Conservation (phyloP, 2,888 invertebrate species). For the Acronicta aceris region DNA sequence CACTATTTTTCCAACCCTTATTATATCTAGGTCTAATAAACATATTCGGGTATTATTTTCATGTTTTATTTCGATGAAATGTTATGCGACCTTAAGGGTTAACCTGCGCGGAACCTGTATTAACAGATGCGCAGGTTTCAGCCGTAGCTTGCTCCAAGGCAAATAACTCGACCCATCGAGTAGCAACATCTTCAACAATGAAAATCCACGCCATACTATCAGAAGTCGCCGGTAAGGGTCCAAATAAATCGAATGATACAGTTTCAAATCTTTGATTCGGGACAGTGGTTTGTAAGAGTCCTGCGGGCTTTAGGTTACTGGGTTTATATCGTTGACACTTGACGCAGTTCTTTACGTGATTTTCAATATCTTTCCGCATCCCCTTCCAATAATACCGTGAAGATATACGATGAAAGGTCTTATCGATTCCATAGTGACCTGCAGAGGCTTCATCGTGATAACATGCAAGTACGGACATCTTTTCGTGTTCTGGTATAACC, state of each 20-base stretch:
- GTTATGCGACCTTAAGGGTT: neutral
- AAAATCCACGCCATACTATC: constrained; percentile 42
- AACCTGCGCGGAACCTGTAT: too few species aligned
- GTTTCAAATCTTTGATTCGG: constrained; percentile 57
- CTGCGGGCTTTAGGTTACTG: constrained; percentile 62
- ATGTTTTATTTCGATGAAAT: too few species aligned
- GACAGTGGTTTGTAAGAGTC: constrained; percentile 58
- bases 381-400: constrained; percentile 55
- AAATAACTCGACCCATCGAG: constrained; percentile 39
- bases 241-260: constrained; percentile 63
- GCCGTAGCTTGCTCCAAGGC: constrained; percentile 3
- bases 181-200: constrained; percentile 44
- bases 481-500: constrained; percentile 24
- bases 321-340: constrained; percentile 65
- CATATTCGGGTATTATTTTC: too few species aligned
- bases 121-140: constrained; percentile 53
- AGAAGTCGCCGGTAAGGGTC: constrained; percentile 39
- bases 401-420: constrained; percentile 42
- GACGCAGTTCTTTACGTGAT: constrained; percentile 52
- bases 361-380: constrained; percentile 53
- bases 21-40: too few species aligned
- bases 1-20: too few species aligned
- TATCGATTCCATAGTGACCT: constrained; percentile 25
- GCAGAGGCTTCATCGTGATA: constrained; percentile 22
- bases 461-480: neutral